Conservation (phyloP, 2,113 vertebrate species). For the Urocitellus parryii region DNA sequence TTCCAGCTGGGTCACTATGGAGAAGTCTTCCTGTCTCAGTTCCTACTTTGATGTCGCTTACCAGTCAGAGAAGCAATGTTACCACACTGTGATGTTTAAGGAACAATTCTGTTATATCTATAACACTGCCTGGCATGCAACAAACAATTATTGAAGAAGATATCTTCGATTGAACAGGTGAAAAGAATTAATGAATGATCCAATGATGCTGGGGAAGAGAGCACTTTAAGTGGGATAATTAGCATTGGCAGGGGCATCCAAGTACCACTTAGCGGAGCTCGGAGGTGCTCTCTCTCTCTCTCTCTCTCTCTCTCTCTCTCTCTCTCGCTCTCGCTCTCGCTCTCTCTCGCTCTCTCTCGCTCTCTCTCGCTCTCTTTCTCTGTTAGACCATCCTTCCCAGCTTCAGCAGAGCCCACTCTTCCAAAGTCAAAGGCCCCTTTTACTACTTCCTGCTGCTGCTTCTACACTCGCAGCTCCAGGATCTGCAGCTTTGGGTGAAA, state of each 20-base stretch:
- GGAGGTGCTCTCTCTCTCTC: background rate
- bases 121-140: background rate
- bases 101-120: background rate
- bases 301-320: background rate
- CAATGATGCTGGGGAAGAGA: background rate
- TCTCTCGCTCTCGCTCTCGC: too few species aligned
- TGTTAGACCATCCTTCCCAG: background rate
- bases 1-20: background rate
- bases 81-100: background rate
- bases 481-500: background rate
- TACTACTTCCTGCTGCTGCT: background rate
- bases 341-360: background rate
- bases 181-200: background rate
- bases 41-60: background rate
- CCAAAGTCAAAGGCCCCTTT: background rate
- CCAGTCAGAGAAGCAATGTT: background rate
- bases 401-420: background rate
- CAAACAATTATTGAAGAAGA: background rate
- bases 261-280: background rate
- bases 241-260: background rate
- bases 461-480: background rate
- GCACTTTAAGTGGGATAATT: background rate
- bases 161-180: background rate
- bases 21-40: conserved; percentile 17
- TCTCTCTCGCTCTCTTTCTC: background rate